These are phyloP conservation scores for Cettia cetti DNA, from an alignment of 2,113 vertebrate species.

Conservation along the genomic window DNA sequence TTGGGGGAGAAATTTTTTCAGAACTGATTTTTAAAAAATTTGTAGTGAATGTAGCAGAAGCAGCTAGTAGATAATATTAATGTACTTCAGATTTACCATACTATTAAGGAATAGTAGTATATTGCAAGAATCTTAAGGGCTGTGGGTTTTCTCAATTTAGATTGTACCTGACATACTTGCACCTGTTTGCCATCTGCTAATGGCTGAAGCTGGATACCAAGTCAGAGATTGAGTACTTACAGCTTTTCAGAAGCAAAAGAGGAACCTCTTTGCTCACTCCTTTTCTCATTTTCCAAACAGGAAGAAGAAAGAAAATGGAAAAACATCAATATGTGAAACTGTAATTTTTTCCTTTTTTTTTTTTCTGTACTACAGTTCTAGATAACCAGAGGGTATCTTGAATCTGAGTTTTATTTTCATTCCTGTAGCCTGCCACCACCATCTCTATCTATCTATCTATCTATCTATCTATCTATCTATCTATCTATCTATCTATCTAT, in stretches of 20 bases:
- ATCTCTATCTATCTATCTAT: fast-evolving
- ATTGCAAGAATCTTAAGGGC: background rate
- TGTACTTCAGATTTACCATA: background rate
- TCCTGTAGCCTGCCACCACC: background rate
- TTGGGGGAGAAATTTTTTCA: background rate
- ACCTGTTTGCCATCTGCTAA: background rate
- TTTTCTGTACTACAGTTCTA: background rate
- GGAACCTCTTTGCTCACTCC: background rate
- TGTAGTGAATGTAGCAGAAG: background rate
- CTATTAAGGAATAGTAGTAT: background rate
- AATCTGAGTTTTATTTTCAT: background rate
- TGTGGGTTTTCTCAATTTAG: background rate
- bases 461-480: too few species aligned
- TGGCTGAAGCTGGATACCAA: background rate
- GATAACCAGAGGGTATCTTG: background rate
- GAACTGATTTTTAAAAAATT: background rate
- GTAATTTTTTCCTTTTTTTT: background rate
- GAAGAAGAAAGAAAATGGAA: background rate
- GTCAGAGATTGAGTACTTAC: background rate
- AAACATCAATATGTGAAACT: background rate
- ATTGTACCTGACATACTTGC: background rate
- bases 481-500: too few species aligned
- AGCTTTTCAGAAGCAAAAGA: background rate
- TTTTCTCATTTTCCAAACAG: background rate
- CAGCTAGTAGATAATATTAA: background rate